These are phyloP conservation scores for Caenorhabditis japonica DNA, from an alignment of 2,888 invertebrate species.

Conservation along the genomic window DNA sequence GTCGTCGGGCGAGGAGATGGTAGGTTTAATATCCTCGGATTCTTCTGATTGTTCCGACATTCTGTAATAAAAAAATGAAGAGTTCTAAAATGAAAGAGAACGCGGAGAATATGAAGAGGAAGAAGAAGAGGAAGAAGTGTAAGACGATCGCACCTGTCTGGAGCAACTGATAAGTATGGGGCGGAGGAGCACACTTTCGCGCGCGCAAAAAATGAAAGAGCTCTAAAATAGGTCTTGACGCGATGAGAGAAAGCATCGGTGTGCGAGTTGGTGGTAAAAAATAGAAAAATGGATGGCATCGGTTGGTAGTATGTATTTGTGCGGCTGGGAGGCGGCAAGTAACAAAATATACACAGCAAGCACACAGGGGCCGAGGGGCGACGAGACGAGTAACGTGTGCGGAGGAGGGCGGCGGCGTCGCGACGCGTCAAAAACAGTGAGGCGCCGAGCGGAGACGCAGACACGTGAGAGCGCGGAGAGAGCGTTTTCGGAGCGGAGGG, in stretches of 20 bases:
- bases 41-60: slow-evolving; percentile 50
- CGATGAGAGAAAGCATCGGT: slow-evolving; percentile 27
- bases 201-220: too few relatives aligned
- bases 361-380: slow-evolving; percentile 30
- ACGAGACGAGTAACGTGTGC: slow-evolving; percentile 35
- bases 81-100: neutral
- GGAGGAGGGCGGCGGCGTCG: slow-evolving; percentile 27
- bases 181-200: neutral
- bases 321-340: slow-evolving; percentile 53
- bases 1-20: slow-evolving; percentile 35
- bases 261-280: slow-evolving; percentile 33
- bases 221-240: slow-evolving; percentile 3
- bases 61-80: slow-evolving; percentile 8
- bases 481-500: slow-evolving; percentile 10
- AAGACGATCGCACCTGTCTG: slow-evolving; percentile 16
- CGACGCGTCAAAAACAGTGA: slow-evolving; percentile 38
- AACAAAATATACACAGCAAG: slow-evolving; percentile 53
- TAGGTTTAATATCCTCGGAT: slow-evolving; percentile 36
- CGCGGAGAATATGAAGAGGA: slow-evolving; percentile 1
- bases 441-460: slow-evolving; percentile 30
- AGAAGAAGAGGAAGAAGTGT: slow-evolving; percentile 11
- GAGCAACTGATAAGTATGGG: slow-evolving; percentile 5
- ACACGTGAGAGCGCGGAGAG: slow-evolving; percentile 8
- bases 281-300: slow-evolving; percentile 47
- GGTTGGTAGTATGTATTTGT: slow-evolving; percentile 53